Evolutionary conservation across 2,888 invertebrate genomes (phyloP).

Genomic region (Orchesellides sinensis): DNA sequence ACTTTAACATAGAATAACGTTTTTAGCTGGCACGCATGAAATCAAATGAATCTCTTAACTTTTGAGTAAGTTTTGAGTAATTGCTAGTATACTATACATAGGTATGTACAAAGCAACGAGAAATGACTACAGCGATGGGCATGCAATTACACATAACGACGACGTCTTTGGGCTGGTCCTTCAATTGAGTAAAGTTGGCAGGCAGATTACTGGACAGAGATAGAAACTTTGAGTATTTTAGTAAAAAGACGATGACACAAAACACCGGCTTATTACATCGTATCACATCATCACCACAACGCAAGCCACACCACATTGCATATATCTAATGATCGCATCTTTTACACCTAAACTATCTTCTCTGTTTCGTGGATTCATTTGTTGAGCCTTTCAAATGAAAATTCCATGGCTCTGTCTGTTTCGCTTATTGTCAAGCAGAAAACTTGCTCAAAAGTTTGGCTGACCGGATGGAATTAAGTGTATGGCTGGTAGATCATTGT

Average conservation of each 20-base stretch:
- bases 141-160: neutral
- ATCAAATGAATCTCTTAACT: constrained; percentile 15
- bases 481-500: too few relatives aligned
- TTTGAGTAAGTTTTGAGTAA: constrained; percentile 41
- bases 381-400: neutral
- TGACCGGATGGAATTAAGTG: constrained; percentile 5
- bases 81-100: constrained; percentile 11
- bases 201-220: too few relatives aligned
- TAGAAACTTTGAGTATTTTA: neutral
- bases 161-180: constrained; percentile 16
- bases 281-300: constrained; percentile 20
- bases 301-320: too few relatives aligned
- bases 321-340: constrained; percentile 22
- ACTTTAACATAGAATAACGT: neutral
- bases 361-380: neutral
- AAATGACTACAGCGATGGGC: neutral
- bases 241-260: neutral
- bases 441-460: neutral
- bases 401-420: neutral
- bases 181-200: neutral
- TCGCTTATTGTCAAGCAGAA: too few relatives aligned
- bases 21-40: neutral
- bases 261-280: constrained; percentile 34
- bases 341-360: neutral
- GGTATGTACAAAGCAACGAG: neutral